Evolutionary conservation across 1,140 invertebrate genomes (phyloP).

Genomic region (Manduca sexta): DNA sequence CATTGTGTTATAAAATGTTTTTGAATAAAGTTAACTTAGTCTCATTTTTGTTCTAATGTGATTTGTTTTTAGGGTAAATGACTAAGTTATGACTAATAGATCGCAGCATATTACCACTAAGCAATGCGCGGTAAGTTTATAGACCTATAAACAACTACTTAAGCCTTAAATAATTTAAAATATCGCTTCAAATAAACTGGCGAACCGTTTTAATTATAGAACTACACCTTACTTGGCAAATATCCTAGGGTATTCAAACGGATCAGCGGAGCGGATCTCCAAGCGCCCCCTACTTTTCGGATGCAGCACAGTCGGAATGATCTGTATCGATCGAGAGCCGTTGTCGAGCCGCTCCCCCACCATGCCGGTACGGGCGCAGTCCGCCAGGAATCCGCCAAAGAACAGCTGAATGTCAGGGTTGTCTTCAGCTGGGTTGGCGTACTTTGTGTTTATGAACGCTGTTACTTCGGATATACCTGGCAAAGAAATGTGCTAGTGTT

Average conservation of each 20-base stretch:
- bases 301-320: slow-evolving; percentile 79
- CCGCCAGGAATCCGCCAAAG: slow-evolving; percentile 87
- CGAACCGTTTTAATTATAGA: no score
- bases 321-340: slow-evolving; percentile 76
- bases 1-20: no score
- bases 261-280: slow-evolving; percentile 82
- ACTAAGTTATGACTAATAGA: no score
- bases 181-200: no score
- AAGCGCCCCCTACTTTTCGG: slow-evolving; percentile 88
- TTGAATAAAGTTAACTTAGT: no score
- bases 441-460: slow-evolving; percentile 87
- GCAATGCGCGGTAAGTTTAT: no score
- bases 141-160: no score
- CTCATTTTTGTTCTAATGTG: no score
- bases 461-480: slow-evolving; percentile 86
- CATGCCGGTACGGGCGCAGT: slow-evolving; percentile 88
- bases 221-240: slow-evolving; percentile 53
- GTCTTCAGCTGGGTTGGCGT: slow-evolving; percentile 81
- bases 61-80: no score
- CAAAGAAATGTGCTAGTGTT: slow-evolving; percentile 10
- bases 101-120: no score
- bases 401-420: slow-evolving; percentile 90
- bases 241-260: slow-evolving; percentile 71
- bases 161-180: no score
- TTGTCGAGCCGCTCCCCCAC: slow-evolving; percentile 82